Base-by-base conservation (phyloP, 30 jellyfish, hydroid and myxozoan species). In the Aurelia aurita region DNA sequence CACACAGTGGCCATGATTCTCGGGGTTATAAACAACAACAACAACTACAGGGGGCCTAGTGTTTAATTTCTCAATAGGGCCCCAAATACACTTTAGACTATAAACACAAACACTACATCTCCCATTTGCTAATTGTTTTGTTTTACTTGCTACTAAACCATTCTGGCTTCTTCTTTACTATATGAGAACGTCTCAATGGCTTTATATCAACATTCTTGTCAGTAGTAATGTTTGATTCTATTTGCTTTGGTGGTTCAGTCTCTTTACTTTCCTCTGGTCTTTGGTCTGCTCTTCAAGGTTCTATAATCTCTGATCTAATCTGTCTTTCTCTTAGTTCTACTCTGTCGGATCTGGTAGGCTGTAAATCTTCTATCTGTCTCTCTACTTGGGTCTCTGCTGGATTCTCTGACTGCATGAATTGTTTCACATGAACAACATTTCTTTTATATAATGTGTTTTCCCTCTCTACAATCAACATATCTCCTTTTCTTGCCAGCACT, bases 361-460 rank as follows among this genome's bases (percentile, higher is more conserved):
- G 59, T 47, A 47, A 16, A n/a, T n/a, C n/a, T n/a, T n/a, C n/a
- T n/a, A n/a, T n/a, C n/a, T n/a, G n/a, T n/a, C n/a, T n/a, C n/a
- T n/a, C n/a, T n/a, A n/a, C n/a, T n/a, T n/a, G n/a, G 16, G 16
- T 47, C 59, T 47, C 59, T 47, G 59, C 59, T 47, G 59, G 59
- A 47, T 8, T 47, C 16, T 47, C 59, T 47, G 59, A 8, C 59
- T 47, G 59, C 59, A 47, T 47, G 59, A 47, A 47, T 47, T 47
- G 59, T 47, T 47, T 47, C 59, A 47, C 59, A 47, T 47, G 59
- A 47, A n/a, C n/a, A n/a, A n/a, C n/a, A n/a, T n/a, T n/a, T n/a
- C n/a, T n/a, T n/a, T n/a, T n/a, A n/a, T n/a, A n/a, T n/a, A n/a
- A n/a, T n/a, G n/a, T n/a, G n/a, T n/a, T n/a, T n/a, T n/a, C n/a